Base-by-base conservation (phyloP, 2,797 vertebrate genomes). In the Antennarius maculatus region DNA sequence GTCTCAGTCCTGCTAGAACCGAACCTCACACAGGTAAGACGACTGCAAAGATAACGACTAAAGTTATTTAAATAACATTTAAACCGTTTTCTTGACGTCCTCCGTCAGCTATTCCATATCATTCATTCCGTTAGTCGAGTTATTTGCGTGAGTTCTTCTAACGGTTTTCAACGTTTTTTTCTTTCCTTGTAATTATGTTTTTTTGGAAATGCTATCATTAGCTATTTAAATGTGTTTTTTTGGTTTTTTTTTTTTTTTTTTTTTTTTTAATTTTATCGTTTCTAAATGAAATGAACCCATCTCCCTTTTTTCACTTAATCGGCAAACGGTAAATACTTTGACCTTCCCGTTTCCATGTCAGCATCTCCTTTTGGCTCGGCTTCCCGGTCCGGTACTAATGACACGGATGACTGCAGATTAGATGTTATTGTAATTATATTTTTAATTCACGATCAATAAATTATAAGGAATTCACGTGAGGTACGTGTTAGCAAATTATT, bases 11-110 rank as follows among this genome's bases (percentile, higher is more conserved):
- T 61, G 50, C 47, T 17, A 17, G 18, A 89, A 83, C 55, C 74
- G 78, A 52, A 59, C 70, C 87, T 61, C 83, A 60, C 69, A 91
- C 77, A 90, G 93, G 93, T 93, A 88, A 92, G 92, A 18, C 2
- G 4, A 13, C 28, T 1, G 23, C 11, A 0, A 8, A 8, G 2
- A 43, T 0, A 3, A 3, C 2, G 1, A 7, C 4, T 2, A 7
- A 17, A 43, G 11, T 57, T 53, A 49, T 28, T 29, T 1, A 15
- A 27, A 27, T 23, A 10, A 14, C 23, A 9, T 9, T 12, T 17
- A 18, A 3, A 23, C 7, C 4, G 9, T 10, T 23, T 39, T 39
- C 7, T 10, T 10, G 1, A 39, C 10, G 37, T 39, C 7, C 7
- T 8, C 1, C 10, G 10, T 39, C 37, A 8, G 37, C 9, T 11